A percentile compares a stretch with the other conserved stretches of the same genome.
These are phyloP conservation scores for Paracanthobrama guichenoti DNA, from an alignment of 2,113 vertebrate species.

Conservation along the genomic window DNA sequence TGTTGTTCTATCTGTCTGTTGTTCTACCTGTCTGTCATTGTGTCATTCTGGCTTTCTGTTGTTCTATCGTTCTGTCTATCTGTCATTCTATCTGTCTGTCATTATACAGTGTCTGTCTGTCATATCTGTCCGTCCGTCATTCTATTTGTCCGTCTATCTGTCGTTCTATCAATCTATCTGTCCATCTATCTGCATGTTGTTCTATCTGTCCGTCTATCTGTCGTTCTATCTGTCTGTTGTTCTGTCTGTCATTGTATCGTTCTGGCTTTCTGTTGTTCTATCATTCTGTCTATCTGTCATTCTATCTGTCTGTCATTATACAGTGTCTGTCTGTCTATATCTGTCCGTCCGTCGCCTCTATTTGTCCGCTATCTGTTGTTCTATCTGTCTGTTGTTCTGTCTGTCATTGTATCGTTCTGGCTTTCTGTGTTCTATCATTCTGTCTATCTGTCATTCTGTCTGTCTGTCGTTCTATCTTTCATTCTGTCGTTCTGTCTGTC, in stretches of 20 bases:
- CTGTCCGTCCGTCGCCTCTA: no score
- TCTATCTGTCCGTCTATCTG: rapidly evolving
- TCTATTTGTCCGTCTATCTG: neutral
- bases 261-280: neutral
- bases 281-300: neutral
- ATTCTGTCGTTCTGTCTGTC: neutral
- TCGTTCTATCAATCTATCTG: no score
- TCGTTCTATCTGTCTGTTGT: neutral
- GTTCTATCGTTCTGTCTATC: neutral
- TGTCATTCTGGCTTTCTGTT: neutral
- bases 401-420: rapidly evolving
- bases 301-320: neutral
- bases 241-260: neutral
- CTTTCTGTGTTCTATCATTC: neutral
- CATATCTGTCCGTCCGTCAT: neutral
- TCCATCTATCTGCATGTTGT: neutral
- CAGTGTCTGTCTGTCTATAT: neutral
- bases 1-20: neutral
- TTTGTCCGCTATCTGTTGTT: no score
- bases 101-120: no score
- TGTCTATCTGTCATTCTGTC: neutral
- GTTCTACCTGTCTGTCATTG: rapidly evolving
- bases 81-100: neutral
- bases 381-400: neutral
- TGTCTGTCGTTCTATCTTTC: neutral